Evolutionary conservation across 2,888 invertebrate genomes (phyloP), one percentile per base, ranked within the genome.

Genomic region (Camponotus fellah): DNA sequence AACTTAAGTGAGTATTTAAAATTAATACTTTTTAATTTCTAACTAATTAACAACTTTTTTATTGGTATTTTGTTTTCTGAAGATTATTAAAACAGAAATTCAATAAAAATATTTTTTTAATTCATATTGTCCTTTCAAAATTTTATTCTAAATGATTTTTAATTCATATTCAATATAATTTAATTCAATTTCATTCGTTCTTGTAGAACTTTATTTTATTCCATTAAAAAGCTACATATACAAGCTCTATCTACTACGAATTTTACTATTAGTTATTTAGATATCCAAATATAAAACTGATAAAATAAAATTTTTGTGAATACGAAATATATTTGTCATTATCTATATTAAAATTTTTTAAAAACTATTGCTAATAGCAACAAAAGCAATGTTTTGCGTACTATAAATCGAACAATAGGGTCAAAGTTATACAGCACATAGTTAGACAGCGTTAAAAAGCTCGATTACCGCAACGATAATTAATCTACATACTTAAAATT

Each of bases 401-500:
- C 46, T 5, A 12, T 26, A 4, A 60, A 46, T 60, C 0, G 4
- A 71, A 77, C 21, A 2, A 2, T n/a, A 21, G 4, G 21, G n/a
- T 0, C 21, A 56, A 60, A 1, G 17, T 71, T 77, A 65, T 26
- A 26, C 26, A 26, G 26, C 26, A 26, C 26, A 26, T 17, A 53
- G 49, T 53, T 53, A 3, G 6, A 37, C 21, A 69, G 0, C 14
- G 43, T 77, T 68, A 60, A 17, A 72, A 80, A 71, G 43, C n/a
- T 0, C 37, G 46, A 80, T 77, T 80, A 80, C 17, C 46, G 26
- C 72, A 80, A 14, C 43, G 71, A 79, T 71, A 80, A 80, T 65
- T 72, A 72, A 72, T 49, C 26, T 12, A 10, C 72, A 72, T 72
- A 37, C 14, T 72, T 80, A 80, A 72, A 80, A 80, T 80, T 80